Evolutionary conservation across 2,888 invertebrate species (phyloP), one percentile per base, ranked within the genome.

Genomic region (Ariolimax columbianus): DNA sequence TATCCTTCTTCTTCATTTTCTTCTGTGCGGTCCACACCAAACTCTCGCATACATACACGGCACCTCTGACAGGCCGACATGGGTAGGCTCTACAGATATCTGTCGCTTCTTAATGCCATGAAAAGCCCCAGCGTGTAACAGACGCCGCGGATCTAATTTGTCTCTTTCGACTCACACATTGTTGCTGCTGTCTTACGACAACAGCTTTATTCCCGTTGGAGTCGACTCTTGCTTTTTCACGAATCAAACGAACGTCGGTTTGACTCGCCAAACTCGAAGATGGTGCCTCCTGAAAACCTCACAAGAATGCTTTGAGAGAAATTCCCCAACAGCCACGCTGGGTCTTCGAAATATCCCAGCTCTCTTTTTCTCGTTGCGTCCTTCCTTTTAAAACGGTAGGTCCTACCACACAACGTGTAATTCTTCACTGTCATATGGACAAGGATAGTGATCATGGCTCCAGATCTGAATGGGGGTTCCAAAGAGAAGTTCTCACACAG

Each of bases 281-380:
- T 3, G 59, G 75, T 75, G 30, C 55, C 43, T 26, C 33, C 43
- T 11, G 63, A 38, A 82, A 63, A 26, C 59, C 75, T 59, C 30
- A 55, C 72, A 82, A 75, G 82, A 82, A 82, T 82, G 82, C 82
- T 82, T 82, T 82, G 82, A 82, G 73, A 59, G 63, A 59, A 26
- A 82, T 75, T 82, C 82, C 55, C 23, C 1, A 40, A 4, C 81
- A 51, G 81, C 55, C 81, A 55, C 36, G 19, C n/a, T 51, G 47
- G 26, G 11, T 66, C 79, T 33, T 43, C 6, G 7, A 36, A 47
- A n/a, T 38, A 14, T 72, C 55, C 30, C n/a, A 11, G 33, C 51
- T 23, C 38, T 82, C 51, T 59, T 59, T 55, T n/a, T 11, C 72
- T 7, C 17, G 26, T 40, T 30, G 3, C 2, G 30, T 75, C 40